These are phyloP conservation scores for Drosophila hydei DNA, from an alignment of 1,140 invertebrate species.

Conservation along the genomic window DNA sequence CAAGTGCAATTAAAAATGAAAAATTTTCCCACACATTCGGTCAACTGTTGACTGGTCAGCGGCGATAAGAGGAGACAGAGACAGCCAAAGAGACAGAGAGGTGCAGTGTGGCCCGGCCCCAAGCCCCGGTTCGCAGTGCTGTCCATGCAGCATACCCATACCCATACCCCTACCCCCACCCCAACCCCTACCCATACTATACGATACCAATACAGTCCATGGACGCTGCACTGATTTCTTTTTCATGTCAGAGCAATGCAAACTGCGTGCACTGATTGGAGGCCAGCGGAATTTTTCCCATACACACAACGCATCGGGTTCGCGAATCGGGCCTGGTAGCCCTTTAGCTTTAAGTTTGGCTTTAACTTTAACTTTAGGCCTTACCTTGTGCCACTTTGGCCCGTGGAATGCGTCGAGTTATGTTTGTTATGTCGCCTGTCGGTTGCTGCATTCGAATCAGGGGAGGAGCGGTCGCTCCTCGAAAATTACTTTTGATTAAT, in stretches of 20 bases:
- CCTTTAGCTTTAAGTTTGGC: conserved; percentile 26
- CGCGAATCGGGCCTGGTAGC: conserved; percentile 23
- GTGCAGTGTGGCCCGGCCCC: conserved; percentile 2
- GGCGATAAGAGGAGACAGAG: conserved; percentile 33
- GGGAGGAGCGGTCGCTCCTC: conserved; percentile 25
- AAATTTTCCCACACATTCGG: conserved; percentile 81
- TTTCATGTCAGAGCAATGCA: conserved; percentile 78
- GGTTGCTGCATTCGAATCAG: conserved; percentile 6
- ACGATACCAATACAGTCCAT: conserved; percentile 2
- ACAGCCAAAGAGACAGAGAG: conserved; percentile 9
- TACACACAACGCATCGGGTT: conserved; percentile 34
- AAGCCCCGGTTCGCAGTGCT: conserved; percentile 2
- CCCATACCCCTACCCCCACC: conserved; percentile 2
- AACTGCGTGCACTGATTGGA: conserved; percentile 78
- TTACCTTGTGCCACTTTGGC: conserved; percentile 79
- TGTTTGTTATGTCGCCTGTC: conserved; percentile 70
- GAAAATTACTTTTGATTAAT: conserved; percentile 79
- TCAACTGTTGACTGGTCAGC: conserved; percentile 55
- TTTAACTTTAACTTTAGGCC: conserved; percentile 12
- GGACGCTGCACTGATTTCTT: conserved; percentile 74
- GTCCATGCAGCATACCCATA: not conserved
- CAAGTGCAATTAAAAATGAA: conserved; percentile 82
- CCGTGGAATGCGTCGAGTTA: conserved; percentile 69
- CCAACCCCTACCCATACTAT: not conserved
- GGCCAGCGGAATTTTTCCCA: conserved; percentile 80